Percentiles rank a stretch among this genome's conserved stretches.
Evolutionary conservation across 2,797 vertebrate species (phyloP).

Genomic region (Buceros bicornis): DNA sequence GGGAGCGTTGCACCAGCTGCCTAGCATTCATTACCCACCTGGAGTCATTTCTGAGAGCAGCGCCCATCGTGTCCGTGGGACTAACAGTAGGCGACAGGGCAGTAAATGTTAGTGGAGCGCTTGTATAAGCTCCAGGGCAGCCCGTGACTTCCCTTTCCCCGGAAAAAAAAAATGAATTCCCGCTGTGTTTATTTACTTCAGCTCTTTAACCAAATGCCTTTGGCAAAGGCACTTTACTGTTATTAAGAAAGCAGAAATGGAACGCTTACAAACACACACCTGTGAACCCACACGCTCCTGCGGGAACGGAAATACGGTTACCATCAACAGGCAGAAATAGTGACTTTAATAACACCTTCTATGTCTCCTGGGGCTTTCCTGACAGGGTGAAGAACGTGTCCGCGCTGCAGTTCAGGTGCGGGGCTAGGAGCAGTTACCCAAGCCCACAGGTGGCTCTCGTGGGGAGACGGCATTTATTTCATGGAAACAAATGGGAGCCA

Average conservation of each 20-base stretch:
- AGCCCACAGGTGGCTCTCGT: accelerated
- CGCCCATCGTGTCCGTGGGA: accelerated
- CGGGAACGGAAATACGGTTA: neutral
- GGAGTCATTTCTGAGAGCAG: neutral
- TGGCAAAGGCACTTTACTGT: neutral
- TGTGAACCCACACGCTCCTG: neutral
- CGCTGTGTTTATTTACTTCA: neutral
- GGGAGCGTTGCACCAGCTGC: neutral
- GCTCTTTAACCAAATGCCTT: neutral
- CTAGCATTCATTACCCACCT: neutral
- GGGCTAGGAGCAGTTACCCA: neutral
- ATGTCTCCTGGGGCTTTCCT: neutral
- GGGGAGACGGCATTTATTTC: neutral
- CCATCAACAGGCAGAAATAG: neutral
- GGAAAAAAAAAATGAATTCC: neutral
- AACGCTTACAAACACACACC: accelerated
- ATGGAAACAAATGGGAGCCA: neutral
- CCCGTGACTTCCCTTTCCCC: neutral
- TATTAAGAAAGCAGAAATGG: neutral
- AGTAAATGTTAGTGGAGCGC: neutral
- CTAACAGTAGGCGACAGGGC: neutral
- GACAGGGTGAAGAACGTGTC: accelerated
- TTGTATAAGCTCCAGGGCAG: neutral
- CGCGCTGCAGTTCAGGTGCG: accelerated
- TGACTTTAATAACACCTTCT: neutral